A percentile compares a stretch with the other conserved stretches of the same genome.
Conservation (phyloP, 92 coral and sea anemone genomes). For the Scolanthus callimorphus region DNA sequence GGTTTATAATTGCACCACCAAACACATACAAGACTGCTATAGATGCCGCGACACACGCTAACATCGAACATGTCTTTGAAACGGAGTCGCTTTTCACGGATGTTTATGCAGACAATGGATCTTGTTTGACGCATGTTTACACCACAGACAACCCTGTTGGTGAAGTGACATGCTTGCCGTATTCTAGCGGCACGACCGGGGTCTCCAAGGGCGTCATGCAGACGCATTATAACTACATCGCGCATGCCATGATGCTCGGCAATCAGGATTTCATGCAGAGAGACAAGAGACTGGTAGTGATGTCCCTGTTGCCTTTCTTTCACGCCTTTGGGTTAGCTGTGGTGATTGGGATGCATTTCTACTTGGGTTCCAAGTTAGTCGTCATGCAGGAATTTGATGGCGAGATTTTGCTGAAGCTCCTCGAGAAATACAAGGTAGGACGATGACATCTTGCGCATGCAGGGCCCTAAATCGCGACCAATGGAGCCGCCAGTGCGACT, state of each 20-base stretch:
- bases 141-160: slow-evolving; percentile 21
- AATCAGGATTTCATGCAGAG: slow-evolving; percentile 2
- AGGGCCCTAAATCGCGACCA: too few species aligned
- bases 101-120: slow-evolving; percentile 36
- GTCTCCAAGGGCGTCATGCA: slow-evolving; percentile 53
- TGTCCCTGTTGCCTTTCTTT: slow-evolving; percentile 44
- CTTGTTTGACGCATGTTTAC: slow-evolving; percentile 10
- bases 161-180: slow-evolving; percentile 32
- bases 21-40: slow-evolving; percentile 8
- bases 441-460: too few species aligned
- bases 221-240: slow-evolving; percentile 28
- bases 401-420: slow-evolving; percentile 22
- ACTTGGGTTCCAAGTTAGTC: slow-evolving; percentile 35
- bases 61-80: slow-evolving; percentile 36
- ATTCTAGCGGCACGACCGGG: slow-evolving; percentile 70
- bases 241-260: slow-evolving; percentile 16
- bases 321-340: slow-evolving; percentile 30
- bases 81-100: slow-evolving; percentile 16
- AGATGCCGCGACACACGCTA: slow-evolving; percentile 33
- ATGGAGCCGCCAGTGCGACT: too few species aligned
- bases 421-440: slow-evolving; percentile 44
- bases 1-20: slow-evolving; percentile 20
- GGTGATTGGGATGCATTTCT: slow-evolving; percentile 15
- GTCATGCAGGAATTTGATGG: slow-evolving; percentile 34
- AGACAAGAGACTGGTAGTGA: slow-evolving; percentile 6